Evolutionary conservation across 2,888 invertebrate species (phyloP).

Genomic region (Tipula vernalis): DNA sequence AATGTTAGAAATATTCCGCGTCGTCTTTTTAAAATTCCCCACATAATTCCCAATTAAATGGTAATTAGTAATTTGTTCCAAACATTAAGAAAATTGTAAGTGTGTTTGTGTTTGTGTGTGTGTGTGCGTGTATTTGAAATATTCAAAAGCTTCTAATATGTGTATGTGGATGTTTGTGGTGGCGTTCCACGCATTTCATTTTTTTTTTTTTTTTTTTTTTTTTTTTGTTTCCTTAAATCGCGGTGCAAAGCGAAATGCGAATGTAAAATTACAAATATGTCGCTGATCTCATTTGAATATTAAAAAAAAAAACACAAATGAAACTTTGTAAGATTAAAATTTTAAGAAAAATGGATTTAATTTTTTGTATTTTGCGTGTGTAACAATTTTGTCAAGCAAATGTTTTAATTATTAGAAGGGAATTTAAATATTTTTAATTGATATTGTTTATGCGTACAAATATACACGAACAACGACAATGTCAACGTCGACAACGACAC

Average conservation of each 20-base stretch:
- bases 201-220: background rate
- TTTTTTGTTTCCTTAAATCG: background rate
- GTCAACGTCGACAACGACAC: background rate
- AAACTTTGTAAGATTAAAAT: background rate
- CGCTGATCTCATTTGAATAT: background rate
- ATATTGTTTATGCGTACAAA: background rate
- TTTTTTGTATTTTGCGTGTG: background rate
- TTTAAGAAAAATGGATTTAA: background rate
- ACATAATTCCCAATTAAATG: background rate
- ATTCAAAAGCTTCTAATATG: background rate
- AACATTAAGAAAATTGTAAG: background rate
- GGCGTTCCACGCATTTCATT: background rate
- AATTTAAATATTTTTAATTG: background rate
- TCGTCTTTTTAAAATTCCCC: background rate
- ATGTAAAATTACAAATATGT: background rate
- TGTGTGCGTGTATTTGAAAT: background rate
- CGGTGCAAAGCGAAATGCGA: background rate
- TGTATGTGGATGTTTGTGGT: background rate
- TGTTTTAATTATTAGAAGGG: background rate
- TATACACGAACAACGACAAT: background rate
- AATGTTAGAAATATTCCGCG: background rate
- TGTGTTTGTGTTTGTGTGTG: background rate
- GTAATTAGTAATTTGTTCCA: background rate
- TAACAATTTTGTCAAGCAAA: background rate
- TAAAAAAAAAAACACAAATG: no score